Evolutionary conservation across 2,888 invertebrate genomes (phyloP).

Genomic region (Serripes groenlandicus): DNA sequence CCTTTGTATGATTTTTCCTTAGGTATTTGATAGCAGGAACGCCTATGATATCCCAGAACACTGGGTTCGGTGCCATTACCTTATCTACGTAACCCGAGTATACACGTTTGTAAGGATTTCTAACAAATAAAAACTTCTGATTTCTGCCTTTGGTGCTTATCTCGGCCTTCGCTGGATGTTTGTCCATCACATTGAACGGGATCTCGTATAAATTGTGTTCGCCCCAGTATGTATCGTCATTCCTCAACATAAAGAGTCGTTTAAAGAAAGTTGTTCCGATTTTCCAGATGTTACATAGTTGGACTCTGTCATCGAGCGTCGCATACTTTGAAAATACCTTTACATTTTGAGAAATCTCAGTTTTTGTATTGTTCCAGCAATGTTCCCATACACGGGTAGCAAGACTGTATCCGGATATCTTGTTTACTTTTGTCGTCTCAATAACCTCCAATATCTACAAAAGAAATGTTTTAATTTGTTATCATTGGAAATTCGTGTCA

Average conservation of each 20-base stretch:
- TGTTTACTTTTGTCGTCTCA: no score
- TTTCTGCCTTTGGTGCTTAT: background rate
- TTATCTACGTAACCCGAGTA: conserved; percentile 69
- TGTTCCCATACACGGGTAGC: background rate
- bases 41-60: conserved; percentile 58
- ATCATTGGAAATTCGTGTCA: no score
- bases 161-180: background rate
- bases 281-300: conserved; percentile 51
- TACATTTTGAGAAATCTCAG: background rate
- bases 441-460: no score
- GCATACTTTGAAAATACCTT: conserved; percentile 12
- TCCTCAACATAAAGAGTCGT: conserved; percentile 41
- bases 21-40: conserved; percentile 33
- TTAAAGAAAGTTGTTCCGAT: conserved; percentile 48
- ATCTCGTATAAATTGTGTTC: conserved; percentile 43
- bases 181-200: conserved; percentile 22
- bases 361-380: background rate
- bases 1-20: conserved; percentile 40
- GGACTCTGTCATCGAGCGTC: conserved; percentile 8
- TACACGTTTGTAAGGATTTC: conserved; percentile 48
- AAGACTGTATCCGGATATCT: background rate
- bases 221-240: conserved; percentile 11
- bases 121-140: conserved; percentile 28
- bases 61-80: conserved; percentile 66
- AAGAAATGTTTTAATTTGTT: no score